phyloP scores from a whole-genome alignment of 2,113 vertebrate species.

The Ciconia stormi region DNA sequence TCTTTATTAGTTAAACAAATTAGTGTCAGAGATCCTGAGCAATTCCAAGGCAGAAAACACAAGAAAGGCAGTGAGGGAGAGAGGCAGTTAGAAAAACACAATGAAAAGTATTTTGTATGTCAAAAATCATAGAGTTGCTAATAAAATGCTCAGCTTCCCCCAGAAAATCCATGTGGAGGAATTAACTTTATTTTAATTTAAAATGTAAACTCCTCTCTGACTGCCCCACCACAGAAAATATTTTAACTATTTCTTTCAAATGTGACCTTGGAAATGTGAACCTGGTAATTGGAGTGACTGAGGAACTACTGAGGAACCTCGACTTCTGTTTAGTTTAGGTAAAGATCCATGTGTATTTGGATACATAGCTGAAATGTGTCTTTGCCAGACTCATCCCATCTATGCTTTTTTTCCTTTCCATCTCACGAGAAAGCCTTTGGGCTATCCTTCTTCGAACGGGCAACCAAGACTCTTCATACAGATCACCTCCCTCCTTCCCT shows the following conservation, averaged over 20 bases:
- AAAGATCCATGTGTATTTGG: accelerated
- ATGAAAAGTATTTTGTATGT: not conserved
- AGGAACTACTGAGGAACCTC: not conserved
- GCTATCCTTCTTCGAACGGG: not conserved
- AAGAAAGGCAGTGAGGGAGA: not conserved
- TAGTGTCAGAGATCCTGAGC: not conserved
- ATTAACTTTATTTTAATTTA: not conserved
- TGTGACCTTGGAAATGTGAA: not conserved
- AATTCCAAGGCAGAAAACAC: not conserved
- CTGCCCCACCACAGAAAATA: not conserved
- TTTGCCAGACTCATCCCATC: not conserved
- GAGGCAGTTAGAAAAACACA: not conserved
- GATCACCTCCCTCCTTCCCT: not conserved
- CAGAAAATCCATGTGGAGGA: not conserved
- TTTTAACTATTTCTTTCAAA: not conserved
- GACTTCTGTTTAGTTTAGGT: not conserved
- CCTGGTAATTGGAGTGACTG: not conserved
- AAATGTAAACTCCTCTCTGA: not conserved
- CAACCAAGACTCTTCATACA: not conserved
- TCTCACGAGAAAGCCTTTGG: not conserved
- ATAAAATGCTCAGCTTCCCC: not conserved
- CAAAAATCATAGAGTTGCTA: not conserved
- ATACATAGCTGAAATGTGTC: not conserved
- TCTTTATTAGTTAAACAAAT: not conserved
- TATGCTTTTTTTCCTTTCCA: not conserved